Evolutionary conservation across 2,888 invertebrate species (phyloP).

Genomic region (Urechis unicinctus): DNA sequence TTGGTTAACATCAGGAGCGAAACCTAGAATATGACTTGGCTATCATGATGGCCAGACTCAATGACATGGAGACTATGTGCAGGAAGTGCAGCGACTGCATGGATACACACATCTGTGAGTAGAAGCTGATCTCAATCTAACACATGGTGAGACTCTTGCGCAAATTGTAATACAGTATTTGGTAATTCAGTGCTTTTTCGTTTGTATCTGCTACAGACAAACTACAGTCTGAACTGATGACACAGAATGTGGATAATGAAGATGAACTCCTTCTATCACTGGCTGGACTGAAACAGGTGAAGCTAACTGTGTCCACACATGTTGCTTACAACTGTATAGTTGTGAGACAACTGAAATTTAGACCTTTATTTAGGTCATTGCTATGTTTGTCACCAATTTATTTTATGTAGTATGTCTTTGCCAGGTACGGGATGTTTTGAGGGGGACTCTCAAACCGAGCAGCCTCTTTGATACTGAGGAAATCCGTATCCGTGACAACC

Average conservation of each 20-base stretch:
- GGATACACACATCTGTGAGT: constrained; percentile 41
- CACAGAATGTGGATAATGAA: constrained; percentile 37
- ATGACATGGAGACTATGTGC: constrained; percentile 45
- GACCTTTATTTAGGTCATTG: too few species aligned
- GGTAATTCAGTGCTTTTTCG: not conserved
- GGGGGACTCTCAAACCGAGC: constrained; percentile 38
- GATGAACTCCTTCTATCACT: constrained; percentile 47
- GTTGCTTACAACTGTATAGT: not conserved
- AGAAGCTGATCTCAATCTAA: not conserved
- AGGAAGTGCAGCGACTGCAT: constrained; percentile 42
- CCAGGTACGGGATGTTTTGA: constrained; percentile 46
- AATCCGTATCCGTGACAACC: too few species aligned
- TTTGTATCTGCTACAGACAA: constrained; percentile 29
- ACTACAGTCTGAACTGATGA: constrained; percentile 41
- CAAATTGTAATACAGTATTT: not conserved
- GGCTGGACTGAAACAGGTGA: constrained; percentile 49
- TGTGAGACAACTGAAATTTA: not conserved
- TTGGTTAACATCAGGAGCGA: not conserved
- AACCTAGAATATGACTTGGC: constrained; percentile 34
- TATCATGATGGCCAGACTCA: constrained; percentile 39
- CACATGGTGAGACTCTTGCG: not conserved
- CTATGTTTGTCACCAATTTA: too few species aligned
- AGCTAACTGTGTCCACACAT: not conserved
- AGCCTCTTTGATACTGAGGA: constrained; percentile 32
- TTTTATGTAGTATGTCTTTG: too few species aligned